Conservation (phyloP, 2,888 invertebrate genomes). For the Metellina segmentata region DNA sequence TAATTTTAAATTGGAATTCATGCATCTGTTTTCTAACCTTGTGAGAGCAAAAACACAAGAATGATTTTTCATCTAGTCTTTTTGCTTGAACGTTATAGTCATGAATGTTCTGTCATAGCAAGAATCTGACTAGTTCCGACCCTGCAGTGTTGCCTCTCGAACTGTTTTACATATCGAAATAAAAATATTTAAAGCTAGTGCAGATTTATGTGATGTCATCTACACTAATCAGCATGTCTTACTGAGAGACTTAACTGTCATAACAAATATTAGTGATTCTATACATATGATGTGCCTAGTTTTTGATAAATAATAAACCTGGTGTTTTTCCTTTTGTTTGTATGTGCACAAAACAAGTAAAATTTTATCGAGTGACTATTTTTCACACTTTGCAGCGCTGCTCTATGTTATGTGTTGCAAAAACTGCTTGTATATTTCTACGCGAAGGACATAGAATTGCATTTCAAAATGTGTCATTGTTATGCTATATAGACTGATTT, state of each 20-base stretch:
- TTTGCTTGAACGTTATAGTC: conserved; percentile 55
- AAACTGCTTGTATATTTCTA: conserved; percentile 68
- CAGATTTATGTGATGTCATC: conserved; percentile 45
- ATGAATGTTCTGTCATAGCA: conserved; percentile 50
- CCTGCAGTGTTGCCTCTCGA: conserved; percentile 29
- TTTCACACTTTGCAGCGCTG: conserved; percentile 62
- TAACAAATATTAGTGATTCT: conserved; percentile 63
- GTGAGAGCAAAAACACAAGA: conserved; percentile 48
- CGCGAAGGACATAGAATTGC: conserved; percentile 52
- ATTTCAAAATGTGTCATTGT: conserved; percentile 65
- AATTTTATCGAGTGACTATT: conserved; percentile 64
- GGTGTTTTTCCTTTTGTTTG: conserved; percentile 58
- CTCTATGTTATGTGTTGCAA: conserved; percentile 61
- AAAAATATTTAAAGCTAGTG: conserved; percentile 22
- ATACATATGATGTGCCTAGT: conserved; percentile 75
- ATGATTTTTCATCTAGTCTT: conserved; percentile 63
- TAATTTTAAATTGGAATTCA: background rate
- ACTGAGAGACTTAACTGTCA: conserved; percentile 34
- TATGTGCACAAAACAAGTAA: conserved; percentile 63
- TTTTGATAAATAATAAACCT: conserved; percentile 64
- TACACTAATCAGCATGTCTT: conserved; percentile 21
- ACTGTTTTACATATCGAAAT: conserved; percentile 69
- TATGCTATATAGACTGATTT: conserved; percentile 53
- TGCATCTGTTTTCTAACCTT: background rate
- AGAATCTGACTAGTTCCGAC: conserved; percentile 29